Evolutionary conservation across 2,888 invertebrate species (phyloP).

Genomic region (Phytoseiulus persimilis): DNA sequence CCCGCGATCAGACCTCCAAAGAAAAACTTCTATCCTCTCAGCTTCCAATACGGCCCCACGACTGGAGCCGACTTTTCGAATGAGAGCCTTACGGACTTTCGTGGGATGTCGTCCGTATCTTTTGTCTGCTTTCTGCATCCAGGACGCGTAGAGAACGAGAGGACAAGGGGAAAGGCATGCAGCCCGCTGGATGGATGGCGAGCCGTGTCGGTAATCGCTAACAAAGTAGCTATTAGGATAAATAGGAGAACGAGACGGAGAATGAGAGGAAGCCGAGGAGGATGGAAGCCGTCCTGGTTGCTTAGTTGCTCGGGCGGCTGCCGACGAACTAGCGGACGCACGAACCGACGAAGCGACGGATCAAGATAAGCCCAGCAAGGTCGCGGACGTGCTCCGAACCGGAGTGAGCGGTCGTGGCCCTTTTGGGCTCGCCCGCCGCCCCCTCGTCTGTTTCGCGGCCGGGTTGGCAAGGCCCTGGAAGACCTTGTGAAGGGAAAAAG

Average conservation of each 20-base stretch:
- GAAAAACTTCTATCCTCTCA: no score
- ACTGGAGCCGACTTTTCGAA: neutral
- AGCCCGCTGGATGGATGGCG: neutral
- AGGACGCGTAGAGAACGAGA: neutral
- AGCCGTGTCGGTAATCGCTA: constrained; percentile 5
- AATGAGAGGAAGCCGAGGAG: neutral
- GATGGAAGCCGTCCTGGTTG: neutral
- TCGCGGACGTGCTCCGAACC: neutral
- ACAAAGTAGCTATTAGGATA: neutral
- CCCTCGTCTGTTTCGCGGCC: neutral
- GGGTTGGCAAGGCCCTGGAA: neutral
- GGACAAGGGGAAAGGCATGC: neutral
- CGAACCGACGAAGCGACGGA: neutral
- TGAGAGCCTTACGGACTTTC: neutral
- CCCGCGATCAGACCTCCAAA: no score
- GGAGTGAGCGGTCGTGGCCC: no score
- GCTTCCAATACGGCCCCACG: no score
- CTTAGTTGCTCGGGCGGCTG: neutral
- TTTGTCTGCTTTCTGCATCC: neutral
- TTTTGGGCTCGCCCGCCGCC: neutral
- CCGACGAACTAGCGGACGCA: neutral
- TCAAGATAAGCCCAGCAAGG: neutral
- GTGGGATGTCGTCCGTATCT: no score
- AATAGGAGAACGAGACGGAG: neutral
- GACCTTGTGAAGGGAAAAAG: neutral